These are phyloP conservation scores for Spheniscus humboldti DNA, from an alignment of 2,797 vertebrate genomes.

Conservation along the genomic window DNA sequence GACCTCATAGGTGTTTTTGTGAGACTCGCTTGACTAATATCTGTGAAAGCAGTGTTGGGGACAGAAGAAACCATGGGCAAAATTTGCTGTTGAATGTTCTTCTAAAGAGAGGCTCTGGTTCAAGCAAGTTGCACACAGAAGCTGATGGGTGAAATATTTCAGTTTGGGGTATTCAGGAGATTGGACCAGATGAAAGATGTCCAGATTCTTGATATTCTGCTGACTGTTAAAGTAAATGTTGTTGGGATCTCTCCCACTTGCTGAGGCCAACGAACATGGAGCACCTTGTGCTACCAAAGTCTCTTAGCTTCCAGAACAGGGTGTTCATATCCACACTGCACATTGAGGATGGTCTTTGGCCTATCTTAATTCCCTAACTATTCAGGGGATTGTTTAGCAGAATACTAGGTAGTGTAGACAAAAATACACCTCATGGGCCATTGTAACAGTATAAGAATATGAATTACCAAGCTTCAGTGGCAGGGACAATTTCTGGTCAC, in stretches of 20 bases:
- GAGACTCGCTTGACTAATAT: not conserved
- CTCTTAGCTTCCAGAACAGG: not conserved
- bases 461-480: not conserved
- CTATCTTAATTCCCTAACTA: not conserved
- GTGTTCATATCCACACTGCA: not conserved
- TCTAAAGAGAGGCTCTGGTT: not conserved
- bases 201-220: not conserved
- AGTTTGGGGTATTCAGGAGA: not conserved
- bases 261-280: not conserved
- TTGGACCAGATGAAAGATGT: not conserved
- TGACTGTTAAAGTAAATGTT: not conserved
- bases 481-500: not conserved
- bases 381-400: not conserved
- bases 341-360: not conserved
- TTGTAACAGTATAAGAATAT: not conserved
- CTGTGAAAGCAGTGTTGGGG: accelerated
- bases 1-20: not conserved
- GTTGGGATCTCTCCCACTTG: not conserved
- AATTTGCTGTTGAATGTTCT: not conserved
- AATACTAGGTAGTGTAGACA: not conserved
- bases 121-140: not conserved
- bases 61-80: not conserved
- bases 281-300: accelerated
- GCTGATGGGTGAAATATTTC: not conserved
- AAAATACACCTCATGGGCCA: not conserved